These are phyloP conservation scores for Epsilonema sp. DNA, from an alignment of 2,888 invertebrate species.

Conservation along the genomic window DNA sequence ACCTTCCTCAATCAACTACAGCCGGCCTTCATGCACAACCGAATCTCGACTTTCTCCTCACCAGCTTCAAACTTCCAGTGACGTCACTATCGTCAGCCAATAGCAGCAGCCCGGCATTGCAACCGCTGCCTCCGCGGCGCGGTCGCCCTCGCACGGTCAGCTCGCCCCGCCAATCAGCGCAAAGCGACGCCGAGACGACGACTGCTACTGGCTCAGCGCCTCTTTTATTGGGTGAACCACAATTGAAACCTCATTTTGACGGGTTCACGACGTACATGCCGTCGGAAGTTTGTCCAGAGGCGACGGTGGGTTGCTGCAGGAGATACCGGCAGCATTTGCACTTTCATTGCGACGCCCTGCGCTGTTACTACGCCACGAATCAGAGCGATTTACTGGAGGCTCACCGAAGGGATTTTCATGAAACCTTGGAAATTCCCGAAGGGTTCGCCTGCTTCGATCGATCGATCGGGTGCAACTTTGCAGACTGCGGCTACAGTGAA, in stretches of 20 bases:
- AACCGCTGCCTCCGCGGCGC: no score
- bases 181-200: neutral
- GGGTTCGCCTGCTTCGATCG: conserved; percentile 64
- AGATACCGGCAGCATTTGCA: conserved; percentile 43
- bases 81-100: no score
- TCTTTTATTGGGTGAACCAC: neutral
- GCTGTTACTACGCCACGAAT: conserved; percentile 63
- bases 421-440: conserved; percentile 52
- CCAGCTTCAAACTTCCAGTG: neutral
- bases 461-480: conserved; percentile 10
- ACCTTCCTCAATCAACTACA: no score
- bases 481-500: conserved; percentile 40
- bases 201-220: neutral
- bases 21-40: no score
- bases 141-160: conserved; percentile 9
- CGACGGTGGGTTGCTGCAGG: no score
- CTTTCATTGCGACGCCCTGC: conserved; percentile 59
- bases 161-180: conserved; percentile 3
- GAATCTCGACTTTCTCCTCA: neutral
- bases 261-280: conserved; percentile 3
- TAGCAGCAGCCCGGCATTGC: no score
- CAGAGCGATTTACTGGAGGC: conserved; percentile 53
- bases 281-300: conserved; percentile 35
- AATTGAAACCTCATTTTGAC: conserved; percentile 3
- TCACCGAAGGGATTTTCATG: conserved; percentile 40